Evolutionary conservation across 2,113 vertebrate species (phyloP), one percentile per base, ranked within the genome.

Genomic region (Drymodes brunneopygia): DNA sequence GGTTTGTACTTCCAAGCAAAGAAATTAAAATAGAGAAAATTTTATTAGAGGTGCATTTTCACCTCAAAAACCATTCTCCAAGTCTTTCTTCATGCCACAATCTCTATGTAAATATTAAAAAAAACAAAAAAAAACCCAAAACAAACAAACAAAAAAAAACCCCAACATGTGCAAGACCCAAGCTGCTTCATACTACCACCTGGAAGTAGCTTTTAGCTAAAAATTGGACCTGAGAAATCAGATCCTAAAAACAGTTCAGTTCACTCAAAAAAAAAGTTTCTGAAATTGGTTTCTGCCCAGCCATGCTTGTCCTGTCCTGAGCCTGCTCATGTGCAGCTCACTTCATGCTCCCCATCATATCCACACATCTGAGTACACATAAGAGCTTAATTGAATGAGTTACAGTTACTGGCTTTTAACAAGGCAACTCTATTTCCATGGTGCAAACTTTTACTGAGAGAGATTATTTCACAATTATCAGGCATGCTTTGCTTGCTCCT

Each of bases 361-460:
- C 50, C 65, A 44, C 48, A 38, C 14, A n/a, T 1, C 11, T 35
- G 12, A 2, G 0, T 20, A 33, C 20, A 74, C 0, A 0, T 25
- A 81, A 74, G 3, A 78, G 38, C 38, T 94, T 56, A 79, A 94
- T 12, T 84, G 44, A 81, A 78, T 64, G 56, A 91, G 47, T 86
- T 86, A 77, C 62, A 91, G 25, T 64, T 56, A 64, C 18, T 71
- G 75, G 44, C 67, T 92, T 92, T 83, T 31, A 92, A 91, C 61
- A 92, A 88, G 84, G 53, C 53, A 83, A 42, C 31, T 23, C 60
- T 21, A 60, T 82, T 78, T 87, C 75, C 50, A 50, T 3, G 6
- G 44, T 29, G 7, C 11, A 53, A 78, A 87, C 71, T 24, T 73
- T 54, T 28, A 61, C 48, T 45, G 35, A 69, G 86, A 38, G 11